Percentiles rank a stretch among this genome's conserved stretches.
Conservation (phyloP, 1,140 invertebrate genomes). For the Aricia agestis region DNA sequence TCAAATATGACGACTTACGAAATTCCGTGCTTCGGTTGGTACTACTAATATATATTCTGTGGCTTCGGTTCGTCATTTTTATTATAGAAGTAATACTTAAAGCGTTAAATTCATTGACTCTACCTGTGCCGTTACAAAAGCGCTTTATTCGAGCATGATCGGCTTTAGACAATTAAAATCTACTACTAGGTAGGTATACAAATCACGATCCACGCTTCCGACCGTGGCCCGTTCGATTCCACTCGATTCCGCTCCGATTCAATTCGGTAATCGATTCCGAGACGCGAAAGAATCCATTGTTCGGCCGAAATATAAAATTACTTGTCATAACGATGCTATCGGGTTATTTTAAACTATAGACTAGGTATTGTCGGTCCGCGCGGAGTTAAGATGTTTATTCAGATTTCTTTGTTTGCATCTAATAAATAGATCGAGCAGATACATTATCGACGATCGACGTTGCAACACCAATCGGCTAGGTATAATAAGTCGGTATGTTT, state of each 20-base stretch:
- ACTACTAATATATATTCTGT: no score
- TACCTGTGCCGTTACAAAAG: background rate
- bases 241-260: slow-evolving; percentile 17
- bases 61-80: no score
- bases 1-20: no score
- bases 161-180: background rate
- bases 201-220: slow-evolving; percentile 11
- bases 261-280: slow-evolving; percentile 21
- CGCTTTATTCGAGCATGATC: background rate
- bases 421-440: slow-evolving; percentile 35
- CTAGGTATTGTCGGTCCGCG: slow-evolving; percentile 10
- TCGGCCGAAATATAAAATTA: slow-evolving; percentile 36
- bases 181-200: background rate
- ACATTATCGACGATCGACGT: slow-evolving; percentile 15
- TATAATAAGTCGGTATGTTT: background rate
- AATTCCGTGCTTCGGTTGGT: no score
- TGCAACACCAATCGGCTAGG: background rate
- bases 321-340: slow-evolving; percentile 38
- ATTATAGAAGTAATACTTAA: no score
- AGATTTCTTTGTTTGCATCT: slow-evolving; percentile 37
- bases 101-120: background rate
- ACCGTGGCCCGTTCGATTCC: background rate
- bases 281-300: slow-evolving; percentile 31
- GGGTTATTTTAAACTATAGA: slow-evolving; percentile 22
- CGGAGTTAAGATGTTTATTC: slow-evolving; percentile 26